phyloP scores from a whole-genome alignment of 2,797 vertebrate genomes.

The Eulemur mongoz region DNA sequence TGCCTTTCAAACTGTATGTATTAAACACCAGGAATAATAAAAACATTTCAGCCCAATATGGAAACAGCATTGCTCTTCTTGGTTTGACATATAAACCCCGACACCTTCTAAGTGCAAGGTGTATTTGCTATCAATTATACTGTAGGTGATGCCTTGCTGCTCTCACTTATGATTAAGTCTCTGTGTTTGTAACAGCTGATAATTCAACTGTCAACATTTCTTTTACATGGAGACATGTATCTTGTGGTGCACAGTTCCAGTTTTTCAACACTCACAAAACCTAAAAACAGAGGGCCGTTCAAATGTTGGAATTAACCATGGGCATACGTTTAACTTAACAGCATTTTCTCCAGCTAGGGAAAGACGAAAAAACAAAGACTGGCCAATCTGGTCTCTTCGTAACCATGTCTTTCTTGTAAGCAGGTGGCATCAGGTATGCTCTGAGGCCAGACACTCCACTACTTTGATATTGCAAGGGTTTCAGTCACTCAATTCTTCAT shows the following conservation, averaged over 20 bases:
- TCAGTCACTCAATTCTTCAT: not conserved
- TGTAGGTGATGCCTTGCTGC: not conserved
- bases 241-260: not conserved
- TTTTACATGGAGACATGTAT: constrained; percentile 19
- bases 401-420: not conserved
- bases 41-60: not conserved
- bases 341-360: not conserved
- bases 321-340: not conserved
- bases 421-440: not conserved
- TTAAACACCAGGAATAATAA: not conserved
- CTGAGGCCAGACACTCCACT: not conserved
- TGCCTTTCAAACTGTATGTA: constrained; percentile 17
- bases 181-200: constrained; percentile 66
- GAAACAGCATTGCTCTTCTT: constrained; percentile 26
- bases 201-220: constrained; percentile 72
- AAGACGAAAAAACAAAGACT: not conserved
- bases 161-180: constrained; percentile 33
- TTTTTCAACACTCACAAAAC: not conserved
- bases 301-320: not conserved
- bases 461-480: not conserved
- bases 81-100: not conserved
- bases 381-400: not conserved
- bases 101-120: not conserved
- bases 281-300: constrained; percentile 1
- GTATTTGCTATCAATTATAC: constrained; percentile 39